Base-by-base conservation (phyloP, 1,140 invertebrate species). In the Onthophagus taurus region DNA sequence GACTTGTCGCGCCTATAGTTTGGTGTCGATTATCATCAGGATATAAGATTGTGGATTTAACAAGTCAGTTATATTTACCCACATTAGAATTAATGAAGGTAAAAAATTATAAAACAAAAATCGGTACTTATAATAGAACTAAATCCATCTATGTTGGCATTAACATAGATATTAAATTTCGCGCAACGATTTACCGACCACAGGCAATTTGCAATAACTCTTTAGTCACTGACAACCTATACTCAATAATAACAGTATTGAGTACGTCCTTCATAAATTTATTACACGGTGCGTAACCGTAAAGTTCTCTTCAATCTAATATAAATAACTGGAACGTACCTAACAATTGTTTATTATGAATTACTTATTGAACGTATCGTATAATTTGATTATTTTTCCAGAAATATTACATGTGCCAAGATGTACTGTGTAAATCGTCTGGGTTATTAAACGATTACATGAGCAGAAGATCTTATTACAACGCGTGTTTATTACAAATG, bases 11-110 rank as follows among this genome's bases (percentile, higher is more conserved):
- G 0, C 76, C 77, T 0, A 60, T 76, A 0, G 61, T 71, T 8
- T 81, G 78, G 78, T 64, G 68, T 8, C 58, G 65, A 5, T 56
- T 72, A 11, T 54, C 68, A 1, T 56, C 60, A 30, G 71, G 69
- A 2, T 60, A 74, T 24, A 62, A 69, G 41, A 76, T 80, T 31
- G 63, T 72, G 31, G 77, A 80, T 57, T 51, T 80, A 1, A 70
- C 72, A 51, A 69, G 74, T 35, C 59, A 55, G 9, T 60, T 70
- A 36, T 77, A 72, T 46, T 67, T 76, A 1, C 71, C 77, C 44
- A 71, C 69, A 3, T 46, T 75, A 2, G 58, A 61, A 21, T 50
- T 80, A 36, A 63, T 80, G 4, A n/a, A 7, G 35, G 35, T 37
- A 37, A 37, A n/a, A 26, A n/a, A 26, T 26, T n/a, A n/a, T 26